Evolutionary conservation across 2,113 vertebrate species (phyloP), one percentile per base, ranked within the genome.

Genomic region (Aldabrachelys gigantea): DNA sequence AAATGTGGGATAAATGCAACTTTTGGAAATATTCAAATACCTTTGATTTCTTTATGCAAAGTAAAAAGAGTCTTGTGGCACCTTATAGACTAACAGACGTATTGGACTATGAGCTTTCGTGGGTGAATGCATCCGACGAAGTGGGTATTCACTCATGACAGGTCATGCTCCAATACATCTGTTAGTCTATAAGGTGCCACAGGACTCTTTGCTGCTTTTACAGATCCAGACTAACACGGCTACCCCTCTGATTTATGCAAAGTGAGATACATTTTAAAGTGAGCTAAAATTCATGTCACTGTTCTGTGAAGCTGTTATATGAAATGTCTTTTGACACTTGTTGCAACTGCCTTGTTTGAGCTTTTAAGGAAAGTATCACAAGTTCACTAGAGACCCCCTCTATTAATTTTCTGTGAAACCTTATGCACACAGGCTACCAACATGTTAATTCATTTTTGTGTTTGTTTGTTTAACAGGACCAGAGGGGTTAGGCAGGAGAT

Each of bases 351-450:
- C 62, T 62, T 65, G 62, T 65, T 65, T 31, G 19, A 41, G 25
- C 29, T 47, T 2, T 0, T 53, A 54, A 31, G 11, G 38, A 12
- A 95, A 92, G 38, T 31, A 31, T 56, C 82, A 41, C n/a, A 81
- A 31, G 29, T 10, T 12, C 38, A 3, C 8, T 88, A 6, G 87
- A 57, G n/a, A 72, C 29, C 35, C 14, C 57, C 84, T 84, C 85
- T 21, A 27, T 92, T 76, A 54, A n/a, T 59, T 89, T 84, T 84
- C 79, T 83, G 86, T 88, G 90, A 95, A 92, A 41, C 3, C 1
- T 0, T 1, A 62, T 75, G 38, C 78, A 69, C 7, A 0, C 44
- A 49, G 80, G 80, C 25, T 92, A 84, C 84, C 52, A 88, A 90
- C 96, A 53, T 84, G 82, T 41, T 29, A 72, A 52, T 12, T 3